These are phyloP conservation scores for Garra rufa DNA, from an alignment of 2,113 vertebrate genomes.

Conservation along the genomic window DNA sequence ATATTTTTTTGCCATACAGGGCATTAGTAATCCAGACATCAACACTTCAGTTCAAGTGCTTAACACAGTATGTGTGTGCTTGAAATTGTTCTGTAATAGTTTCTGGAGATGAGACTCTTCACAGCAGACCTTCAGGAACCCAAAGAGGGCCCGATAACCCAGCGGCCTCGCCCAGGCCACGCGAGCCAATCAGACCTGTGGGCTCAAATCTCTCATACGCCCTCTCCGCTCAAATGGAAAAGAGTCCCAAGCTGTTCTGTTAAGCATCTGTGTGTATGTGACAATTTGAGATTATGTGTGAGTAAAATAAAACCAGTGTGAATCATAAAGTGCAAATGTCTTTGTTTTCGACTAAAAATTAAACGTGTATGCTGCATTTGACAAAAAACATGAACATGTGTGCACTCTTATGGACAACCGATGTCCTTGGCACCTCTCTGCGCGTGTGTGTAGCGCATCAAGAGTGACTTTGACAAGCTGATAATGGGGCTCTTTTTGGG, in stretches of 20 bases:
- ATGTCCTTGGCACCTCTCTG: conserved; percentile 38
- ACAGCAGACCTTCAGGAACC: conserved; percentile 69
- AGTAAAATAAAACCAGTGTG: background rate
- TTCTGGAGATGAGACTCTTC: conserved; percentile 70
- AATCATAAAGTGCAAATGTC: background rate
- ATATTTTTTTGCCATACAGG: background rate
- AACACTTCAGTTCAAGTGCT: conserved; percentile 61
- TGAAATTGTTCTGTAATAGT: conserved; percentile 64
- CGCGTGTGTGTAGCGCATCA: conserved; percentile 47
- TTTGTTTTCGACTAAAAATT: background rate
- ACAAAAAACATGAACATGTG: background rate
- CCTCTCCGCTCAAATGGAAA: conserved; percentile 39
- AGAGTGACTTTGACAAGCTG: conserved; percentile 72
- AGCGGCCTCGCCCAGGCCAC: conserved; percentile 50
- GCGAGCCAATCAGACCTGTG: conserved; percentile 64
- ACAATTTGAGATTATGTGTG: background rate
- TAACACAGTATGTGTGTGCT: conserved; percentile 33
- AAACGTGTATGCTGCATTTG: background rate
- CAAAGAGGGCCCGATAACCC: conserved; percentile 57
- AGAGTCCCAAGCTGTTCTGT: conserved; percentile 31
- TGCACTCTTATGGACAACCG: conserved; percentile 37
- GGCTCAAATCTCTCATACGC: conserved; percentile 43
- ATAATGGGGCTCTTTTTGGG: conserved; percentile 73
- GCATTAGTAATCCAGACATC: conserved; percentile 63
- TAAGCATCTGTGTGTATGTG: conserved; percentile 3